Base-by-base conservation (phyloP, 2,113 vertebrate species). In the Spea multiplicata region DNA sequence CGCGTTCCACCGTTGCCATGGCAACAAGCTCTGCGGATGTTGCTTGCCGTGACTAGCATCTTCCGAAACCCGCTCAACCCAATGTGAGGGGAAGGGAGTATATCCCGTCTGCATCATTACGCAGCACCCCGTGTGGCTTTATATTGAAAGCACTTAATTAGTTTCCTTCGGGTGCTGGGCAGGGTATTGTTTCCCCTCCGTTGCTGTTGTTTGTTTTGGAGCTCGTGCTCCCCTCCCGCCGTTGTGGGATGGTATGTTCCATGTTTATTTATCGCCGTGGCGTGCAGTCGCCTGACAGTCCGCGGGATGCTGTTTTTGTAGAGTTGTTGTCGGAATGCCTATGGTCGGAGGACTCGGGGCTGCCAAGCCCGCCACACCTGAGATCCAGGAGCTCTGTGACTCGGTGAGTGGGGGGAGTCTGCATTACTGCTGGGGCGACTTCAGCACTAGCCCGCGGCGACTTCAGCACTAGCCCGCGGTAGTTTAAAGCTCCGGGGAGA, bases 331-430 rank as follows among this genome's bases (percentile, higher is more conserved):
- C 81, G 85, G 7, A 0, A 84, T 88, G 85, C n/a, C 69, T 8
- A 4, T 86, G 8, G 0, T 75, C 0, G 95, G 94, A 65, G 93
- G 92, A 6, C 83, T 84, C 5, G 7, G 66, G 0, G 44, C 84
- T 0, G 0, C 4, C 2, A 12, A 13, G 55, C 17, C 84, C 0
- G 92, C 93, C 0, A 88, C 89, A 50, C 74, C 82, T 3, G 76
- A 92, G 4, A 0, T 95, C n/a, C 94, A 95, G 84, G 5, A 80
- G 2, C 83, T 95, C 2, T 88, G 48, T 30, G 0, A 93, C 0
- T 0, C 66, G 84, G 95, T 96, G 78, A 91, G 94, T 84, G 12
- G 45, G 14, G 66, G 50, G 50, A 52, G 30, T 52, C 50, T 1
- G 50, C 6, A 10, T 7, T 52, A 52, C 9, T 52, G 9, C 9